These are phyloP conservation scores for Muscicapa comitata DNA, from an alignment of 2,797 vertebrate genomes.

Conservation along the genomic window DNA sequence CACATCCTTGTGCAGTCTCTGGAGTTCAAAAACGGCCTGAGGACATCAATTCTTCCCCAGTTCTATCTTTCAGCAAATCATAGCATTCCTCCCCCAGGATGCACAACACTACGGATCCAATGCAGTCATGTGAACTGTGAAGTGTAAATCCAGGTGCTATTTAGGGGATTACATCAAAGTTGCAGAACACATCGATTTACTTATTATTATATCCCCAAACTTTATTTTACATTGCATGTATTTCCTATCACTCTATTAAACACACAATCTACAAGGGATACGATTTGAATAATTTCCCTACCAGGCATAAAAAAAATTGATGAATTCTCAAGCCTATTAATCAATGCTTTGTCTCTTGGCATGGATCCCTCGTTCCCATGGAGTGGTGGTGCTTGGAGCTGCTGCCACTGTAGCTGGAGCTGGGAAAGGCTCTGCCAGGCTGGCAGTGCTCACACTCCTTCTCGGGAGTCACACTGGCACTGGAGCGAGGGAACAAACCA, in stretches of 20 bases:
- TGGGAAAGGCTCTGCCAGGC: not conserved
- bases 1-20: not conserved
- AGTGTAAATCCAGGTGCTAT: not conserved
- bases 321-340: not conserved
- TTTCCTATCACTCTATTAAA: not conserved
- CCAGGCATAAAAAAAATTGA: not conserved
- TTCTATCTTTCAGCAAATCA: not conserved
- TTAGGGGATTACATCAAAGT: not conserved
- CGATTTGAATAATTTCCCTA: not conserved
- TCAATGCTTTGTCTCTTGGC: not conserved
- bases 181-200: not conserved
- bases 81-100: not conserved
- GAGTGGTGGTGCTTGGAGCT: not conserved
- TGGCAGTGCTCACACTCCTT: accelerated
- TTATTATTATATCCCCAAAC: not conserved
- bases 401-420: not conserved
- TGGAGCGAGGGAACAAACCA: not conserved
- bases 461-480: not conserved
- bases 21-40: not conserved
- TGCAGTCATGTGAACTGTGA: not conserved
- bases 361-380: accelerated
- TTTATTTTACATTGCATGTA: not conserved
- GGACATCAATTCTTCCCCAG: not conserved
- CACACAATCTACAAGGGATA: not conserved
- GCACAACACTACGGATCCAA: not conserved